These are phyloP conservation scores for Drosophila malerkotliana DNA, from an alignment of 1,140 invertebrate genomes.

Conservation along the genomic window DNA sequence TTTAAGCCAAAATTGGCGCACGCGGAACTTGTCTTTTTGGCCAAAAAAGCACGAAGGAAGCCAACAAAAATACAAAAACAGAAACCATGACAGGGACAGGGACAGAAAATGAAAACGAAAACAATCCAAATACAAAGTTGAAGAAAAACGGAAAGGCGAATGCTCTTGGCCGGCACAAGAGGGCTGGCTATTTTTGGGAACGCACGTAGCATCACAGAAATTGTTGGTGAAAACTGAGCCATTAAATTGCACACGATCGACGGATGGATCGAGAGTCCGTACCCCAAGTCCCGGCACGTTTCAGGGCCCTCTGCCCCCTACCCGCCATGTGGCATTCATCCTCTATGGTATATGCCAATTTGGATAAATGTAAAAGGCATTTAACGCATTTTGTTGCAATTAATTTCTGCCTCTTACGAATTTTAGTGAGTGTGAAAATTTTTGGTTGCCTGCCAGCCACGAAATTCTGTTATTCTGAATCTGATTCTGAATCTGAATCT, in stretches of 20 bases:
- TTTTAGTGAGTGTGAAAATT: slow-evolving; percentile 32
- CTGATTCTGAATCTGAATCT: neutral
- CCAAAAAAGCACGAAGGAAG: slow-evolving; percentile 28
- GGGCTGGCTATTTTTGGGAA: slow-evolving; percentile 47
- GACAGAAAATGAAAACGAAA: slow-evolving; percentile 4
- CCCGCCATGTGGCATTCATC: slow-evolving; percentile 22
- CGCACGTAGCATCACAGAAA: slow-evolving; percentile 40
- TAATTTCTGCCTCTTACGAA: slow-evolving; percentile 28
- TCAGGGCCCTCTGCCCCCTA: neutral
- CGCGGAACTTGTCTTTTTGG: slow-evolving; percentile 52
- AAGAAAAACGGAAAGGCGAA: slow-evolving; percentile 13
- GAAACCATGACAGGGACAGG: slow-evolving; percentile 9
- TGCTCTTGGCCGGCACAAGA: neutral
- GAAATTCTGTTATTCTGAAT: slow-evolving; percentile 10
- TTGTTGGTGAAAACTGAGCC: slow-evolving; percentile 48
- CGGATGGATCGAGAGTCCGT: slow-evolving; percentile 18
- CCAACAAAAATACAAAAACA: slow-evolving; percentile 19
- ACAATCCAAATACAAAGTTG: slow-evolving; percentile 37
- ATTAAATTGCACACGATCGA: slow-evolving; percentile 58
- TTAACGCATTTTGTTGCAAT: slow-evolving; percentile 64
- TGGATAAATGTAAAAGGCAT: slow-evolving; percentile 43
- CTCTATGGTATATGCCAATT: neutral
- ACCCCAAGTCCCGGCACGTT: neutral
- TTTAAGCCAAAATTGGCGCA: slow-evolving; percentile 59
- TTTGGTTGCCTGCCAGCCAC: slow-evolving; percentile 51